Evolutionary conservation across 2,888 invertebrate genomes (phyloP), one percentile per base, ranked within the genome.

Genomic region (Tetheella fluctuosa): DNA sequence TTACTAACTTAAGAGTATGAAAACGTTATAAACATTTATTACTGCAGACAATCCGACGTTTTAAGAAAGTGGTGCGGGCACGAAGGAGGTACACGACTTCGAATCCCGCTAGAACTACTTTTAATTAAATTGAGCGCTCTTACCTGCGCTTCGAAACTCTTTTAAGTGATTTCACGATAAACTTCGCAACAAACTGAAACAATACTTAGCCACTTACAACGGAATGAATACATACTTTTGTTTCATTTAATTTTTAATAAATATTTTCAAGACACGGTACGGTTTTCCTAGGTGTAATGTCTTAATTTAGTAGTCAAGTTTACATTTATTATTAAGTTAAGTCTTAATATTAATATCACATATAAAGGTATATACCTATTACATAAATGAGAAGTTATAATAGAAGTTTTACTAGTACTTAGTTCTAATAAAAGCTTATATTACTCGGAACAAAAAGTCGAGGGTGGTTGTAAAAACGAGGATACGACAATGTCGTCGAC

Each of bases 101-200:
- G 69, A 78, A 79, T 77, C 80, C 77, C 77, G 48, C 62, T 62
- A 74, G 74, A 79, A 80, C 77, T 84, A 83, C 76, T 87, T 85
- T 86, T 85, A 86, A 85, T 85, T 85, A 84, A 86, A 81, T 83
- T 76, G 78, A 84, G 77, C 75, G 73, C 78, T 82, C 77, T 78
- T 81, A 82, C 84, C 79, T 81, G 75, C 67, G 72, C 81, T 78
- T 75, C 77, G 68, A 77, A 85, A 86, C 79, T 80, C 78, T 82
- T 81, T 79, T 80, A 85, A 88, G 86, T 81, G 84, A 83, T 88
- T 85, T 83, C 69, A 66, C 73, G 76, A 81, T 83, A 85, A 86
- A 88, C 85, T 87, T 85, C 57, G 67, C 67, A 78, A 78, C 77
- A 81, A 81, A 76, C 76, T 79, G 74, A 76, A 83, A 86, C 81